Base-by-base conservation (phyloP, 2,888 invertebrate species). In the Lepetodrilus schrolli region DNA sequence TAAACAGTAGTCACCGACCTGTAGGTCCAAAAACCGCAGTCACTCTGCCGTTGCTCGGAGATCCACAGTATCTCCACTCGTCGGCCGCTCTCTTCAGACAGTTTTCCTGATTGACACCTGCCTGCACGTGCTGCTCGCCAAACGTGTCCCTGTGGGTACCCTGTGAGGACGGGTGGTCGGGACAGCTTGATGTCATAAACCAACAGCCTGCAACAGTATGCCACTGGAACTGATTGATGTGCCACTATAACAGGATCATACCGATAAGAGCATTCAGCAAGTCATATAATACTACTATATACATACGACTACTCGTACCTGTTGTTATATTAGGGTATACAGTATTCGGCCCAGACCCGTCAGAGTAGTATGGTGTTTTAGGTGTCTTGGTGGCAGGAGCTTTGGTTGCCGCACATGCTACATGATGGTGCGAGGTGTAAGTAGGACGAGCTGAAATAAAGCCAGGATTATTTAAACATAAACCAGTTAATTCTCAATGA, bases 151-250 rank as follows among this genome's bases (percentile, higher is more conserved):
- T 49, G 36, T 72, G 71, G 21, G 74, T 74, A 1, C 81, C 81
- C 5, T 43, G 21, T 1, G 58, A 66, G 7, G 36, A 8, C n/a
- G 77, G 74, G 66, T 78, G 72, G 23, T 49, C 51, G 0, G 75
- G 72, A 65, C 83, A 83, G 34, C 58, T 75, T 1, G 71, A 47
- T 0, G 76, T 72, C 20, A 72, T 73, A 5, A 83, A 49, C 80
- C 81, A 83, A 70, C 83, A 83, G 7, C 83, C 83, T 83, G 48
- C 8, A n/a, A n/a, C n/a, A n/a, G n/a, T n/a, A n/a, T n/a, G n/a
- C n/a, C n/a, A n/a, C n/a, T 38, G 48, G 38, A 43, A 20, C 58
- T n/a, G 38, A 10, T n/a, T 21, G 21, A 26, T 17, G 17, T 30
- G 17, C 5, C 2, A 2, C 7, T 17, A 8, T 8, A 5, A 37